Base-by-base conservation (phyloP, 1,140 invertebrate species). In the Campoletis sonorensis region DNA sequence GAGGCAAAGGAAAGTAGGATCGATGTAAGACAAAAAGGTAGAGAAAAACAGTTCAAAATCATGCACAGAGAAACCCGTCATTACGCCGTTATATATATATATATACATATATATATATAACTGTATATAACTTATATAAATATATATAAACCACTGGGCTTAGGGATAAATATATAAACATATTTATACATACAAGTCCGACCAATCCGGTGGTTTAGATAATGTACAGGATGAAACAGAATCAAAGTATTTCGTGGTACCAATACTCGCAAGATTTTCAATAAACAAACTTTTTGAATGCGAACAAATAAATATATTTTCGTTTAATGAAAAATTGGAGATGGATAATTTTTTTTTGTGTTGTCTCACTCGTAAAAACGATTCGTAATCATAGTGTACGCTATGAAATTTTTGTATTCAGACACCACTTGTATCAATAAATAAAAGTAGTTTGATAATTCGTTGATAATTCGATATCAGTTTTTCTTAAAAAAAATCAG, bases 31-130 rank as follows among this genome's bases (percentile, higher is more conserved):
- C 85, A 87, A 85, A 79, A 89, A 84, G 83, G 85, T 71, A 88
- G 84, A 88, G 85, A 87, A 84, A 85, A 82, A 81, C 85, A 81
- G 61, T 27, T 81, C 84, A 86, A 85, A 89, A 83, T 86, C 89
- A 90, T 90, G 89, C 89, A 90, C 82, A 89, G 84, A 89, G 83
- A 89, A 87, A 87, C 89, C 86, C 84, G 84, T 82, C 81, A 79
- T 86, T 73, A 81, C 81, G 71, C 61, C 68, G 76, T 51, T 75
- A 82, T 73, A 80, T 64, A 81, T 51, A 45, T 51, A 79, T 68
- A 70, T 67, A 64, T 4, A 54, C 8, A 81, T 84, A 83, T 85
- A 82, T 84, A 7, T 51, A 79, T 68, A 70, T 67, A 64, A n/a
- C n/a, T n/a, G 80, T 84, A 83, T 85, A 82, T 84, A 7, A 27